These are phyloP conservation scores for Melierax canorus DNA, from an alignment of 2,113 vertebrate species.

Conservation along the genomic window DNA sequence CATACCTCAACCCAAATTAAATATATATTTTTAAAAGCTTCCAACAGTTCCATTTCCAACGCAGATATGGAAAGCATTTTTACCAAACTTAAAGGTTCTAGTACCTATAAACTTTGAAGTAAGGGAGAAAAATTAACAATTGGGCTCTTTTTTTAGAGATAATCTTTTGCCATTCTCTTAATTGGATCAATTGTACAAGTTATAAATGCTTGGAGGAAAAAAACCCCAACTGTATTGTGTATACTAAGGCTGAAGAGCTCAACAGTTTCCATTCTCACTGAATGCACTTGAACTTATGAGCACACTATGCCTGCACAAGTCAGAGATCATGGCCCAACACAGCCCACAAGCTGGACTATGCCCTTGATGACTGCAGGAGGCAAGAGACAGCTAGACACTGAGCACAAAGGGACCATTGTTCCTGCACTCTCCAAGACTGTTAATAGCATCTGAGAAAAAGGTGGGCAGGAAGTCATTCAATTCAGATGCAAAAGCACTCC, in stretches of 20 bases:
- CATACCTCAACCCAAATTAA: neutral
- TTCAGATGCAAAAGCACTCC: neutral
- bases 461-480: constrained; percentile 3
- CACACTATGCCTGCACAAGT: neutral
- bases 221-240: neutral
- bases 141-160: neutral
- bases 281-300: neutral
- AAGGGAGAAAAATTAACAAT: neutral
- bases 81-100: neutral
- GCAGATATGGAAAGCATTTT: neutral
- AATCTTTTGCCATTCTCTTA: neutral
- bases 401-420: neutral
- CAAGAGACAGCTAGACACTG: neutral
- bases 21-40: neutral
- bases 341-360: neutral
- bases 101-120: neutral
- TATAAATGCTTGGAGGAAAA: neutral
- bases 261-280: neutral
- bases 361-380: neutral
- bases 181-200: neutral
- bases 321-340: neutral
- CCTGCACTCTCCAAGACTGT: neutral
- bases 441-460: neutral
- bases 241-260: neutral
- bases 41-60: neutral